Conservation (phyloP, 1,140 invertebrate species). For the Zaprionus camerounensis region DNA sequence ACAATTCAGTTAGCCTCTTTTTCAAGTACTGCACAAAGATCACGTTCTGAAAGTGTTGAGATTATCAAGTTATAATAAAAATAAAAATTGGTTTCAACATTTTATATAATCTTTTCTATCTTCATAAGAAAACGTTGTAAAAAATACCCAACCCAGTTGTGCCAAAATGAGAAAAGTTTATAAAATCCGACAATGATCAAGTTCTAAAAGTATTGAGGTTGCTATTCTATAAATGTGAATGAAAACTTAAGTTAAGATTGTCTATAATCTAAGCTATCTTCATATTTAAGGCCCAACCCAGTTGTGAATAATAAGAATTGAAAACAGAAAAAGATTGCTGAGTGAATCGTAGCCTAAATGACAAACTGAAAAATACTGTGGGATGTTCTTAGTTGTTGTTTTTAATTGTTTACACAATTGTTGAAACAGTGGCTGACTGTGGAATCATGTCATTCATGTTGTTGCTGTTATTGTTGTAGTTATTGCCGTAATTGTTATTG, state of each 20-base stretch:
- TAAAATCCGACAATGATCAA: not conserved
- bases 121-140: not conserved
- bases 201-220: not conserved
- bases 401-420: slow-evolving; percentile 64
- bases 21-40: too few species aligned
- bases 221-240: not conserved
- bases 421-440: slow-evolving; percentile 21
- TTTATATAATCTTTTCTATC: not conserved
- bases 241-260: not conserved
- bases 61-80: too few species aligned
- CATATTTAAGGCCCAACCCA: not conserved
- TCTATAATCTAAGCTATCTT: not conserved
- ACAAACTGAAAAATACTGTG: slow-evolving; percentile 24
- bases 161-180: not conserved
- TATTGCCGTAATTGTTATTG: slow-evolving; percentile 24
- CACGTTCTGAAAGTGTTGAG: too few species aligned
- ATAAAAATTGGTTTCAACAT: not conserved
- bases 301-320: slow-evolving; percentile 1
- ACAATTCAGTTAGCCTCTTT: too few species aligned
- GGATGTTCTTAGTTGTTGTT: slow-evolving; percentile 31
- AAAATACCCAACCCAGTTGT: not conserved
- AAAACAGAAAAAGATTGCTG: slow-evolving; percentile 9
- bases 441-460: not conserved
- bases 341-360: slow-evolving; percentile 7
- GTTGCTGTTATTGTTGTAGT: slow-evolving; percentile 23